Base-by-base conservation (phyloP, 92 coral and sea anemone genomes). In the Zoanthus sociatus region DNA sequence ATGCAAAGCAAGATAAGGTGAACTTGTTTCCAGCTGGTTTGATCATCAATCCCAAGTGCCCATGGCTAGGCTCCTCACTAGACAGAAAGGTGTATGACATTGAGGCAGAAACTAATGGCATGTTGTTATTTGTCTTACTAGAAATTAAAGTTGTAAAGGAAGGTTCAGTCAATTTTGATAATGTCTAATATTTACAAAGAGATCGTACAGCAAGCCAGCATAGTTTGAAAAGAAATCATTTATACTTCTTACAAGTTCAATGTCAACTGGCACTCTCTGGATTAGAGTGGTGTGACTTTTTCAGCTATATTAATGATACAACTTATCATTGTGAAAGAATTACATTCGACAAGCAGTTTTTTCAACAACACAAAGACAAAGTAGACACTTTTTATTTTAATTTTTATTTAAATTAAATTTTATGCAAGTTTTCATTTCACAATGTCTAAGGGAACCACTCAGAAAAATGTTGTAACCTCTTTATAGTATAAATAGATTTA, bases 61-160 rank as follows among this genome's bases (percentile, higher is more conserved):
- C 92, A 55, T 91, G 94, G 94, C 76, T 91, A 9, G 92, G 94
- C 63, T 84, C 71, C 56, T 53, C 92, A 47, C 94, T 92, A 12
- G 94, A 88, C 87, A 44, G 87, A 9, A 88, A 91, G 21, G 94
- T 91, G 13, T 88, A 87, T 84, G 92, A 91, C 72, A 55, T 53
- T 17, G 21, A 69, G 1, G 81, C 86, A 74, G 81, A 77, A 42
- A 60, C 33, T 13, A 46, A 86, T 79, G 95, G 93, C 46, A 37
- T 37, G 16, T 63, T 63, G 17, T 85, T 87, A 4, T 90, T 87
- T 91, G 96, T 90, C 3, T 63, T 93, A 8, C 67, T 93, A 8
- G 92, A 93, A 70, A 71, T 91, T 1, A 93, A 93, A 54, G 90
- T 91, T 47, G 92, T 89, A 1, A 88, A 93, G 66, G 96, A 86